These are phyloP conservation scores for Invenusta paracnida DNA, from an alignment of 2,888 invertebrate genomes.

Conservation along the genomic window DNA sequence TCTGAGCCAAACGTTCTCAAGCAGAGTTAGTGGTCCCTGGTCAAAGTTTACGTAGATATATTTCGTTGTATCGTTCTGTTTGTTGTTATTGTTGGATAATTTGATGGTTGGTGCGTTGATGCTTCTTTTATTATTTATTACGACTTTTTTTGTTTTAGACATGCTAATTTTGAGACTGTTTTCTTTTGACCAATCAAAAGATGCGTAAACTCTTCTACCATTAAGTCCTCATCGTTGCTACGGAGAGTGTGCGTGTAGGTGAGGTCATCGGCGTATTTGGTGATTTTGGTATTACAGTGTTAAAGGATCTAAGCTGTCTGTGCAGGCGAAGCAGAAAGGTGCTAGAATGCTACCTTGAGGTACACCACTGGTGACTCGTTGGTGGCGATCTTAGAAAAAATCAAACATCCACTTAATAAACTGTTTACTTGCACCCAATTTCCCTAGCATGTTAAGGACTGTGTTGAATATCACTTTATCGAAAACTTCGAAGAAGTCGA, in stretches of 20 bases:
- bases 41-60: too few species aligned
- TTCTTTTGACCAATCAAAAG: neutral
- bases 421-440: neutral
- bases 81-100: neutral
- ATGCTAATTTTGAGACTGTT: neutral
- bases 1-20: neutral
- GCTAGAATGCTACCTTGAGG: neutral
- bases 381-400: neutral
- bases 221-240: neutral
- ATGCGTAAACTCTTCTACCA: neutral
- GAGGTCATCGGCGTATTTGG: neutral
- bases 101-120: neutral
- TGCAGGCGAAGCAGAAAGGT: neutral
- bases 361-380: neutral
- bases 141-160: too few species aligned
- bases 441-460: neutral
- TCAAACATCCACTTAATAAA: neutral
- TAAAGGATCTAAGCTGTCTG: neutral
- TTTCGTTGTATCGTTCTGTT: too few species aligned
- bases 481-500: neutral
- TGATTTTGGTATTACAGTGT: neutral
- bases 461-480: neutral
- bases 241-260: neutral
- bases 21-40: neutral
- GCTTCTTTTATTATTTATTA: too few species aligned